phyloP scores from a whole-genome alignment of 2,113 vertebrate species.

The Diadophis punctatus region DNA sequence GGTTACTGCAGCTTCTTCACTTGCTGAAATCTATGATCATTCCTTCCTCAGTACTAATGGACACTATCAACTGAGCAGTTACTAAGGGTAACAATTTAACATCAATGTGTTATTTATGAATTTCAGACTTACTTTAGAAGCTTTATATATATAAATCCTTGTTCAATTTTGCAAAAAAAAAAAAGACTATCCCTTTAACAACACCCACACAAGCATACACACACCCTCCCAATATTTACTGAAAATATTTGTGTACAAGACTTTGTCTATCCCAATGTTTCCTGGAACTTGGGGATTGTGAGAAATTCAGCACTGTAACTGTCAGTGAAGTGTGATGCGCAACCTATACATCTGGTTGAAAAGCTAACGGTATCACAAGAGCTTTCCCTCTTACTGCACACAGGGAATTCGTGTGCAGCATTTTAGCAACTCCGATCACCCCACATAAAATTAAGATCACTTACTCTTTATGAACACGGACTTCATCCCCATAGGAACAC shows the following conservation, averaged over 20 bases:
- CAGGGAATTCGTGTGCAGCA: background rate
- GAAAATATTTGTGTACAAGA: background rate
- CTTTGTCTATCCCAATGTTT: background rate
- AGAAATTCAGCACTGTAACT: background rate
- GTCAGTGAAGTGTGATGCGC: background rate
- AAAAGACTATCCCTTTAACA: background rate
- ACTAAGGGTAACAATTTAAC: background rate
- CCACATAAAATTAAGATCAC: constrained; percentile 1
- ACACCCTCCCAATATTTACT: background rate
- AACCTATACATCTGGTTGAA: background rate
- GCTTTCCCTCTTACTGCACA: background rate
- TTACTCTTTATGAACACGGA: constrained; percentile 21
- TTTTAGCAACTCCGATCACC: constrained; percentile 13
- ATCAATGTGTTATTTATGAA: background rate
- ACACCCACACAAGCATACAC: background rate
- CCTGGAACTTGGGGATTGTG: background rate
- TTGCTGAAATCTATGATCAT: background rate
- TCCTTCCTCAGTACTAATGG: background rate
- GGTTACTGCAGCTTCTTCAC: constrained; percentile 28
- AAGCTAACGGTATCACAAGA: constrained; percentile 9
- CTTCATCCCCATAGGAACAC: background rate
- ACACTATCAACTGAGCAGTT: background rate
- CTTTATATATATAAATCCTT: background rate
- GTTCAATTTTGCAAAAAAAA: background rate
- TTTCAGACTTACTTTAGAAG: background rate